Evolutionary conservation across 2,113 vertebrate genomes (phyloP).

Genomic region (Uria aalge): DNA sequence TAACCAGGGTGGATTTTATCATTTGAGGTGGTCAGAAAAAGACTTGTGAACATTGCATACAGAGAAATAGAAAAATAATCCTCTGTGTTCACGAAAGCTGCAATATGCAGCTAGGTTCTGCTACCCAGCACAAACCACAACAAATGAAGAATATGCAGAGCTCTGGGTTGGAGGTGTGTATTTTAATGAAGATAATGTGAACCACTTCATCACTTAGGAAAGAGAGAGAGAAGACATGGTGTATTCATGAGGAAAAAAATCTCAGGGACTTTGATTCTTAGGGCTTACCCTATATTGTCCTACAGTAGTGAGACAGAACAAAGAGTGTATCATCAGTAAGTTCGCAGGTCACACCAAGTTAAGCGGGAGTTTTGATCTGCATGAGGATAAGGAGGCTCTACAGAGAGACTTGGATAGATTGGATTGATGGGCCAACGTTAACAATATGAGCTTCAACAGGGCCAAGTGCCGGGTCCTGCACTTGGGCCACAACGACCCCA

Average conservation of each 20-base stretch:
- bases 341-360: too few species aligned
- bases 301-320: not conserved
- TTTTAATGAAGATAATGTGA: not conserved
- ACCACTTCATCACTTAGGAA: not conserved
- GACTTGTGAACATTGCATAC: not conserved
- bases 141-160: not conserved
- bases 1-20: not conserved
- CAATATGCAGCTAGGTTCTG: not conserved
- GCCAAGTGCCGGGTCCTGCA: too few species aligned
- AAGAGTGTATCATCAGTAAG: not conserved
- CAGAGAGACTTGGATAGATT: too few species aligned
- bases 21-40: not conserved
- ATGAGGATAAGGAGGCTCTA: too few species aligned
- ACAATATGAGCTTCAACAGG: too few species aligned
- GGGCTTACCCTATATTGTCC: not conserved
- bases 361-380: too few species aligned
- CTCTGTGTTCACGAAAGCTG: not conserved
- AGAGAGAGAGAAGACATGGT: not conserved
- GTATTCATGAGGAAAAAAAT: not conserved
- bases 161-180: not conserved
- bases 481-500: too few species aligned
- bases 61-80: not conserved
- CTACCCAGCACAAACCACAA: not conserved
- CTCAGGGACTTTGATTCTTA: not conserved
- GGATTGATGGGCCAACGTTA: too few species aligned